Conservation (phyloP, 2,113 vertebrate genomes). For the Prinia subflava region DNA sequence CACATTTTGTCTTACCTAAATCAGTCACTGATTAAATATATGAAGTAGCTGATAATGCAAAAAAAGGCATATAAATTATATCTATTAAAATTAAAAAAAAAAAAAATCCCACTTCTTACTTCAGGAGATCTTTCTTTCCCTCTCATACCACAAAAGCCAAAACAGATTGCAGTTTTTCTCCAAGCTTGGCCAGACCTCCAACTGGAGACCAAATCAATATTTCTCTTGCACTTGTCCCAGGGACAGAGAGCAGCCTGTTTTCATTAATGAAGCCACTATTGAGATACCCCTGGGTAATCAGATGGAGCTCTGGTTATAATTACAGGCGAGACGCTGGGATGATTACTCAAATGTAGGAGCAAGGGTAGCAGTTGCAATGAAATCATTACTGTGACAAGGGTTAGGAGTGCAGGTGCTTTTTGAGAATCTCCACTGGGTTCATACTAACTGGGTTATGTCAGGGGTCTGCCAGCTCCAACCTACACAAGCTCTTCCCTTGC, state of each 20-base stretch:
- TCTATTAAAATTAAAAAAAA: background rate
- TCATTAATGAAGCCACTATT: slow-evolving; percentile 31
- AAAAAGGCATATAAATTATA: background rate
- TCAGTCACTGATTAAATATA: background rate
- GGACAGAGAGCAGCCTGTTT: slow-evolving; percentile 6
- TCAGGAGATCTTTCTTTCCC: background rate
- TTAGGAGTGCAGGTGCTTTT: background rate
- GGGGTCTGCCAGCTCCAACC: background rate
- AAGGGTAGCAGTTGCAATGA: background rate
- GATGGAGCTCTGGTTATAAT: slow-evolving; percentile 25
- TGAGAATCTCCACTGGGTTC: background rate
- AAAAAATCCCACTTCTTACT: background rate
- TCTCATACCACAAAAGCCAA: background rate
- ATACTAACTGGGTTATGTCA: background rate
- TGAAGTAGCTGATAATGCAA: background rate
- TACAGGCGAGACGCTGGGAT: background rate
- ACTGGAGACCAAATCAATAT: background rate
- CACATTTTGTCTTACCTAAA: background rate
- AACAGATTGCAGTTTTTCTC: background rate
- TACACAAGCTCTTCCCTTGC: background rate
- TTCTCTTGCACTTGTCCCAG: slow-evolving; percentile 31
- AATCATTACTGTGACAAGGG: background rate
- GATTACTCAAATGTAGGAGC: background rate
- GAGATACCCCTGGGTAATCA: slow-evolving; percentile 41
- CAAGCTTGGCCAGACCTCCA: background rate